A percentile compares a stretch with the other conserved stretches of the same genome.
Evolutionary conservation across 1,140 invertebrate genomes (phyloP).

Genomic region (Meteorus sp.): DNA sequence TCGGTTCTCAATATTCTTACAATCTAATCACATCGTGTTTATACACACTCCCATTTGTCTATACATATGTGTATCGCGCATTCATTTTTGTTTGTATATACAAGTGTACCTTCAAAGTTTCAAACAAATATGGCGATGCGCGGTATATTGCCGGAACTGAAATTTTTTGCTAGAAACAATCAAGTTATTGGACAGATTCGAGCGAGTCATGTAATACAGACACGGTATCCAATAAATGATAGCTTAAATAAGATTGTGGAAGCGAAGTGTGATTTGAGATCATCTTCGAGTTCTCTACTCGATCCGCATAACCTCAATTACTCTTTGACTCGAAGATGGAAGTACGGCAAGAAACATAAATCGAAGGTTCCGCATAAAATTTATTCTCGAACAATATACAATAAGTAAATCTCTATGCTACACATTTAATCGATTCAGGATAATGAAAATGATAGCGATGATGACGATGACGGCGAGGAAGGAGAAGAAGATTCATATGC

Average conservation of each 20-base stretch:
- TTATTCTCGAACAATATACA: neutral
- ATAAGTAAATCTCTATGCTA: neutral
- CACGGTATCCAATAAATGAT: no score
- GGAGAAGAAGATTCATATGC: conserved; percentile 1
- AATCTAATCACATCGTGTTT: no score
- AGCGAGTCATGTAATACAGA: neutral
- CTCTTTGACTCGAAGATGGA: neutral
- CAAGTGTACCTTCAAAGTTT: no score
- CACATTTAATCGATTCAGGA: neutral
- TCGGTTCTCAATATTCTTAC: no score
- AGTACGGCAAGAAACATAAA: conserved; percentile 1
- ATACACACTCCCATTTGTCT: no score
- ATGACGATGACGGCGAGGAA: conserved; percentile 16
- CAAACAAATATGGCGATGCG: neutral
- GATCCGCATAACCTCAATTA: neutral
- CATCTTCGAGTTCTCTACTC: neutral
- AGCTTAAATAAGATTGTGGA: no score
- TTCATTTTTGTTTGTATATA: no score
- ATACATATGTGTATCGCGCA: no score
- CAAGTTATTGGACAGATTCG: neutral
- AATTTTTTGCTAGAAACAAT: neutral
- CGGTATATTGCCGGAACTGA: neutral
- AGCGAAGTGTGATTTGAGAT: no score
- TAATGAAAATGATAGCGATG: conserved; percentile 1
- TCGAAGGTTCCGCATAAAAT: no score